Base-by-base conservation (phyloP, 1,140 invertebrate species). In the Brachionus calyciflorus region DNA sequence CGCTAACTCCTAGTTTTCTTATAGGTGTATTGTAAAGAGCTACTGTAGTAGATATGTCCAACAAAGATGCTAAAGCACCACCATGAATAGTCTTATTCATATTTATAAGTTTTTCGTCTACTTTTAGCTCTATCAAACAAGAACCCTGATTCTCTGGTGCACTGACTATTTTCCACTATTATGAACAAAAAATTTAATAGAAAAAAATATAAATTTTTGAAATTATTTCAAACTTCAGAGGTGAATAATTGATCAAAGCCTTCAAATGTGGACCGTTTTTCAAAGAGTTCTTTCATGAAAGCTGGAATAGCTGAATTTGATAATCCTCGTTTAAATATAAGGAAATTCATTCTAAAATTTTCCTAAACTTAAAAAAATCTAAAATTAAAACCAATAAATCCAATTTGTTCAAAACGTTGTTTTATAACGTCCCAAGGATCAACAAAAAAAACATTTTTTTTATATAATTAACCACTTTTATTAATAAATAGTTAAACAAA, bases 101-200 rank as follows among this genome's bases (percentile, higher is more conserved):
- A n/a, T 73, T 73, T 3, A 55, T 28, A 4, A 51, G 14, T 19
- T 17, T 51, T 51, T 49, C 30, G 30, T 73, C 69, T 12, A 73
- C 51, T 55, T 51, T 73, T n/a, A 73, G 24, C 30, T 73, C 46
- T 17, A 73, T 51, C 41, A 73, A 51, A 51, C 69, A 73, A 19
- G 46, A 40, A 40, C 69, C 69, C 21, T 37, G 7, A 14, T 73
- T 73, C 17, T 73, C 46, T 40, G 46, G 69, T 51, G 69, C 69
- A 1, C 9, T 21, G 10, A 73, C 30, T 24, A 73, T 26, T 55
- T 41, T 49, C 69, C 69, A 73, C 69, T 73, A n/a, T 6, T 41
- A 70, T 30, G n/a, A 9, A 63, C 17, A 21, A 9, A 53, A 26
- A 12, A 24, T 53, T 53, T 24, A 21, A 3, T 12, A 53, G 14